Base-by-base conservation (phyloP, 1,140 invertebrate species). In the Calephelis nemesis region DNA sequence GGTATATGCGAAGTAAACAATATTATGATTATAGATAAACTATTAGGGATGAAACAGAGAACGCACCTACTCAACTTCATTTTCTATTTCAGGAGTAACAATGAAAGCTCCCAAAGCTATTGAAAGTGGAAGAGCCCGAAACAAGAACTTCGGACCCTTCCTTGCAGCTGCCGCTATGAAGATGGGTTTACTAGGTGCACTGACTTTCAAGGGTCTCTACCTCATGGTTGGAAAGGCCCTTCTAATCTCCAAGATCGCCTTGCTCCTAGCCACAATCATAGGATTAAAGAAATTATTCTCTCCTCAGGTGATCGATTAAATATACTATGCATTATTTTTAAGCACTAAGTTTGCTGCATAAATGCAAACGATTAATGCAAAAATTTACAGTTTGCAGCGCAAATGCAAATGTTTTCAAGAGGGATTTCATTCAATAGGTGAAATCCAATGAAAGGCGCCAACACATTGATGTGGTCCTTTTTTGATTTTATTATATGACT, bases 281-380 rank as follows among this genome's bases (percentile, higher is more conserved):
- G 96, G 96, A 15, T 82, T 97, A 75, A 97, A 97, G 92, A 97
- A 97, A 74, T 91, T 97, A 7, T 95, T 97, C 84, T 95, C 95
- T 62, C 93, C 94, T 82, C 93, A 92, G 89, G 92, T 92, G 85
- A 86, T 67, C 62, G 79, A 84, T 82, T 92, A 82, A 72, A 54
- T 73, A 73, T 67, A 75, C 74, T 70, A 68, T 72, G 68, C 50
- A 63, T 54, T 58, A 52, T 47, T 45, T 7, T 7, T 45, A 9
- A 45, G 8, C 0, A 45, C 42, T 45, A 1, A 45, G 1, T 45
- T 45, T 45, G 7, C 42, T 45, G 42, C 42, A 45, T 7, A 45
- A 45, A 45, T 45, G 42, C 42, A 45, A 30, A 60, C 30, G 30
- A 1, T 60, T 19, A 40, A 12, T 30, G 30, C 30, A 10, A 40